A percentile compares a stretch with the other conserved stretches of the same genome.
These are phyloP conservation scores for Cephus pulcher DNA, from an alignment of 2,888 invertebrate genomes.

Conservation along the genomic window DNA sequence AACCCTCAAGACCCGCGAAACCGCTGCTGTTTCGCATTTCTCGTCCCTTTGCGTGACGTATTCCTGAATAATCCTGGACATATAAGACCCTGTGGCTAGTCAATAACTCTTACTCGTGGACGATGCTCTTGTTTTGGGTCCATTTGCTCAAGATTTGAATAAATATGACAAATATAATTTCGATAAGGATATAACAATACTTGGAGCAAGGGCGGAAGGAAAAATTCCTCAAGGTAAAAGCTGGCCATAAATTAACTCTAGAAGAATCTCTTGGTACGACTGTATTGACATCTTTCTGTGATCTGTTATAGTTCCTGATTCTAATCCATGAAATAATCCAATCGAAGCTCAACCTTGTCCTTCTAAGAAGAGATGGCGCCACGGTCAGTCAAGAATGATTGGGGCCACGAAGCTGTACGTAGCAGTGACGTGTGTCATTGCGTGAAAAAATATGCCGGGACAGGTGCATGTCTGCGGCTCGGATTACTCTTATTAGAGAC, in stretches of 20 bases:
- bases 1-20: background rate
- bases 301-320: background rate
- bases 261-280: background rate
- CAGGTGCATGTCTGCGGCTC: background rate
- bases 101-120: background rate
- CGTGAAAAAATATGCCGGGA: background rate
- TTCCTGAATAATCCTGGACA: background rate
- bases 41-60: background rate
- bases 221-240: background rate
- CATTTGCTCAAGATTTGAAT: background rate
- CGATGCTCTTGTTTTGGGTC: background rate
- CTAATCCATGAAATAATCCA: background rate
- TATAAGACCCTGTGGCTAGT: background rate
- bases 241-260: no score
- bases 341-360: background rate
- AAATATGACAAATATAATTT: no score
- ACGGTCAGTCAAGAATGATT: background rate
- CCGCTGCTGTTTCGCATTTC: background rate
- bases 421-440: background rate
- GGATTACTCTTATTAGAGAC: background rate
- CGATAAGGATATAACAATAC: background rate
- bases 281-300: background rate
- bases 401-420: background rate
- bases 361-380: background rate
- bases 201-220: background rate